phyloP scores from a whole-genome alignment of 2,113 vertebrate genomes.

The Raphicerus campestris region DNA sequence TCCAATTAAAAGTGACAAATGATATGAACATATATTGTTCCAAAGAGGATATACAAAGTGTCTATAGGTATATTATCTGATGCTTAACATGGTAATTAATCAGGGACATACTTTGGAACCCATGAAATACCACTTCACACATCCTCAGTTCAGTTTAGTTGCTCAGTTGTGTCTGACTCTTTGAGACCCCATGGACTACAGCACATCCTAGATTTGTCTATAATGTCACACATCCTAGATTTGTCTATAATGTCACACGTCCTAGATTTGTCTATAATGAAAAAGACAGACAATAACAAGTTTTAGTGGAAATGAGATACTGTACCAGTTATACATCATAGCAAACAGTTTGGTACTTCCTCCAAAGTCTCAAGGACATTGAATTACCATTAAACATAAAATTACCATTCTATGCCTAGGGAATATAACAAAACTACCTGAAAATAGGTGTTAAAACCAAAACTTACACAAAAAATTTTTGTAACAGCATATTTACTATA shows the following conservation, averaged over 20 bases:
- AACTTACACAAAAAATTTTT: neutral
- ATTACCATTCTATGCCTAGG: neutral
- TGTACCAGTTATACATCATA: neutral
- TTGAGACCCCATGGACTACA: neutral
- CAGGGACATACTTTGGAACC: neutral
- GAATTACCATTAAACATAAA: neutral
- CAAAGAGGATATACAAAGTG: neutral
- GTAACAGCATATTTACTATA: neutral
- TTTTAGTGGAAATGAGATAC: neutral
- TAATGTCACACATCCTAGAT: too few relatives aligned
- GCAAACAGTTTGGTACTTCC: neutral
- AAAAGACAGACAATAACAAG: neutral
- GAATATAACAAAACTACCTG: neutral
- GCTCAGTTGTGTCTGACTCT: neutral
- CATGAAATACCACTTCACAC: neutral
- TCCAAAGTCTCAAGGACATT: neutral
- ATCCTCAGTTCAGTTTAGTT: neutral
- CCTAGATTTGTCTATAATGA: neutral
- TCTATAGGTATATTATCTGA: neutral
- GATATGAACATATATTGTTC: neutral
- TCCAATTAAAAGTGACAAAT: neutral
- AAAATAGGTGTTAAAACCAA: neutral
- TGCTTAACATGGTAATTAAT: neutral
- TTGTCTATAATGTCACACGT: too few relatives aligned
- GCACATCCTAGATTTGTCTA: neutral